These are phyloP conservation scores for Plotosus lineatus DNA, from an alignment of 2,113 vertebrate species.

Conservation along the genomic window DNA sequence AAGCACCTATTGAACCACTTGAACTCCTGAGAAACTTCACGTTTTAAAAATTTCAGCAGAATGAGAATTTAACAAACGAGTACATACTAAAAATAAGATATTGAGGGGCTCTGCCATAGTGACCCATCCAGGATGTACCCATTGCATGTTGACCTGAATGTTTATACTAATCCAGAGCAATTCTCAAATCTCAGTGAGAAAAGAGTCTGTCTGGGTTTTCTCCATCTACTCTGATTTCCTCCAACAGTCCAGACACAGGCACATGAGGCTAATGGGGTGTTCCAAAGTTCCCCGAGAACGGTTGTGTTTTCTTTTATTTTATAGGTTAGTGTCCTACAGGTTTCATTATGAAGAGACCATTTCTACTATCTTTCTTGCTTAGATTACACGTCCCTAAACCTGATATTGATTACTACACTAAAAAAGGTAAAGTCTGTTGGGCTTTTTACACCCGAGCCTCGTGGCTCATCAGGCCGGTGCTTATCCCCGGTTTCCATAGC, in stretches of 20 bases:
- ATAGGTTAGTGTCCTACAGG: not conserved
- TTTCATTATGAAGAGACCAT: not conserved
- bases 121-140: too few species aligned
- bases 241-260: too few species aligned
- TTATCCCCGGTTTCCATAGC: too few species aligned
- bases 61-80: not conserved
- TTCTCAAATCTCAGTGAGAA: not conserved
- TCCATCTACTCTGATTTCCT: too few species aligned
- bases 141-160: slow-evolving; percentile 28
- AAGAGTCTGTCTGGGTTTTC: not conserved
- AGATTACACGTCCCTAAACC: not conserved
- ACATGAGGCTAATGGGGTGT: too few species aligned
- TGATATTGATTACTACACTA: not conserved
- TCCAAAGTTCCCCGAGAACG: too few species aligned
- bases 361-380: not conserved
- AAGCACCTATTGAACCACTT: not conserved
- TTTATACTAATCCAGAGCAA: not conserved
- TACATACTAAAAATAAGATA: not conserved
- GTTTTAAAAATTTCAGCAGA: too few species aligned
- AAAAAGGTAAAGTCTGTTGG: not conserved
- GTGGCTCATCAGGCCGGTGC: too few species aligned
- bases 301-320: too few species aligned
- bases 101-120: not conserved
- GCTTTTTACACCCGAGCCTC: too few species aligned
- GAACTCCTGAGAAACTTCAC: not conserved